Evolutionary conservation across 2,888 invertebrate species (phyloP).

Genomic region (Uloborus plumipes): DNA sequence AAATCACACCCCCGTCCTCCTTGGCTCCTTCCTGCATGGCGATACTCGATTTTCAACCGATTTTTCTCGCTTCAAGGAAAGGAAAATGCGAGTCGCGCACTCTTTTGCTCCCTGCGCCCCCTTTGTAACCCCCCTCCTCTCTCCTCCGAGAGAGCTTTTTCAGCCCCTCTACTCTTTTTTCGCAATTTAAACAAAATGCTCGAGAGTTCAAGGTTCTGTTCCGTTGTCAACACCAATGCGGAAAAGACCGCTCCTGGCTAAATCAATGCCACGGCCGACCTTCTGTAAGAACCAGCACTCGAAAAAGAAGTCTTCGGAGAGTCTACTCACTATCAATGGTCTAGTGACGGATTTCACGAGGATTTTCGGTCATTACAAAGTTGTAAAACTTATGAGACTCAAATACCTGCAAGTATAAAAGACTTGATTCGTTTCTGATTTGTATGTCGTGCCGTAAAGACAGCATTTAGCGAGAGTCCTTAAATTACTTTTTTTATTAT

Average conservation of each 20-base stretch:
- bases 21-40: slow-evolving; percentile 11
- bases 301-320: too few species aligned
- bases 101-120: slow-evolving; percentile 6
- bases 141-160: slow-evolving; percentile 4
- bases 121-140: slow-evolving; percentile 1
- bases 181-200: slow-evolving; percentile 52
- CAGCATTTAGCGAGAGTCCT: too few species aligned
- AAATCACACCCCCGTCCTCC: neutral
- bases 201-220: slow-evolving; percentile 27
- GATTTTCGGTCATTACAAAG: too few species aligned
- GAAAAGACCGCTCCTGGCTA: slow-evolving; percentile 3
- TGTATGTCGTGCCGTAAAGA: too few species aligned
- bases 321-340: too few species aligned
- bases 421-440: too few species aligned
- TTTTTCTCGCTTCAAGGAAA: slow-evolving; percentile 50
- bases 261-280: slow-evolving; percentile 16
- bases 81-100: slow-evolving; percentile 40
- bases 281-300: neutral
- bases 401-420: too few species aligned
- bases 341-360: too few species aligned
- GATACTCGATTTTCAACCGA: slow-evolving; percentile 34
- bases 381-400: too few species aligned
- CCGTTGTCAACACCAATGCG: slow-evolving; percentile 26
- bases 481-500: too few species aligned
- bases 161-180: neutral